phyloP scores from a whole-genome alignment of 2,797 vertebrate species.

The Remorina albescens region DNA sequence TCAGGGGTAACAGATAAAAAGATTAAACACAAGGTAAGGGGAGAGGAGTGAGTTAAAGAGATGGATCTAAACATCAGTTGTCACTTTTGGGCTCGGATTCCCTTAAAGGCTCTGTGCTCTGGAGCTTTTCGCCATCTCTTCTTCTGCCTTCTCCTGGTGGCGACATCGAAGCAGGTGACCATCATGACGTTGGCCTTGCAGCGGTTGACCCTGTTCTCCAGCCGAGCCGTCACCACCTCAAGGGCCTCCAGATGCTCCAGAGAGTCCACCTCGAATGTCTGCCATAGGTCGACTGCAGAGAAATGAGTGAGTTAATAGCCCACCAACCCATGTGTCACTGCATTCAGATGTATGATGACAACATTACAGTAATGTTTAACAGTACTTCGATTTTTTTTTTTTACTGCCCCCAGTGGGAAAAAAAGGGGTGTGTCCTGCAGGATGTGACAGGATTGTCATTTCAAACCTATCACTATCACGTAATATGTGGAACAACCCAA shows the following conservation, averaged over 20 bases:
- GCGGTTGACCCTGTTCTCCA: constrained; percentile 90
- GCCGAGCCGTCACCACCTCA: constrained; percentile 88
- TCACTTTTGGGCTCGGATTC: constrained; percentile 26
- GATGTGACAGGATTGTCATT: too few relatives aligned
- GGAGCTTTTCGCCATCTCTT: constrained; percentile 23
- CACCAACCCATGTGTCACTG: neutral
- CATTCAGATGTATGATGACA: neutral
- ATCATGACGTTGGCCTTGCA: constrained; percentile 95
- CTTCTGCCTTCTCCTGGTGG: constrained; percentile 83
- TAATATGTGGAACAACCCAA: neutral
- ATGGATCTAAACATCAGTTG: neutral
- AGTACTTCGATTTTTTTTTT: too few relatives aligned
- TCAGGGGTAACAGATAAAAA: neutral
- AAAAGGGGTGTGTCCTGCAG: too few relatives aligned
- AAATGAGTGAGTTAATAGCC: constrained; percentile 10
- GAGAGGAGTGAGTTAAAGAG: too few relatives aligned
- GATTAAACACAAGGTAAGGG: too few relatives aligned
- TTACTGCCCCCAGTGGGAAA: too few relatives aligned
- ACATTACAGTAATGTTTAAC: neutral
- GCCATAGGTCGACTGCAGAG: constrained; percentile 90
- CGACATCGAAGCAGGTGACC: constrained; percentile 92
- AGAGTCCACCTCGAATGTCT: constrained; percentile 92
- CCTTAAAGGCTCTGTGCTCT: constrained; percentile 51
- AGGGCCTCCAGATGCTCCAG: constrained; percentile 93
- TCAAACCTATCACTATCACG: too few relatives aligned